Evolutionary conservation across 2,888 invertebrate species (phyloP), one percentile per base, ranked within the genome.

Genomic region (Melanostoma scalare): DNA sequence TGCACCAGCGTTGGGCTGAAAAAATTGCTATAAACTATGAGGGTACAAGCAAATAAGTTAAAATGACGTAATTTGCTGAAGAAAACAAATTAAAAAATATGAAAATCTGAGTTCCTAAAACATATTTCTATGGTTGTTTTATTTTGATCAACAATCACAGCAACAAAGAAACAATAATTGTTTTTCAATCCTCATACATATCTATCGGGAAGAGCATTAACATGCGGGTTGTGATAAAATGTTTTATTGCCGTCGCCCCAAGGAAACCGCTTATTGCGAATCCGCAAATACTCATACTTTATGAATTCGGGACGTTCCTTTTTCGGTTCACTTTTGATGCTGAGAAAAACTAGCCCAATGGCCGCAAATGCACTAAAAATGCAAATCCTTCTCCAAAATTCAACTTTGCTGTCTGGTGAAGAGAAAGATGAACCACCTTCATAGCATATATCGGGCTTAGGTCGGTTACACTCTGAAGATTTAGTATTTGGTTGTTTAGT

Each of bases 131-230:
- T 20, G 20, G 20, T 20, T 20, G 20, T 20, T 20, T 20, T 20
- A 20, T 20, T 20, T 20, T 20, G 20, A 20, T 20, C 20, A 20
- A 20, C 20, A 20, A 20, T 20, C 20, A 20, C 20, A 20, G 1
- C 20, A 20, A 20, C 20, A 20, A 20, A 20, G 20, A 20, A 20
- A 20, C 1, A 20, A 20, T 20, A 20, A 20, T 20, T 20, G 20
- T 20, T 1, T 20, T 38, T 50, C 4, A 63, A 65, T 88, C 87
- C 52, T 89, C 89, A 44, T 88, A 88, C 20, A 20, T 20, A 20
- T 1, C 88, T 88, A 3, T 76, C 86, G 5, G 88, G 87, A 31
- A 88, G 33, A 3, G 88, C 75, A 67, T 88, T 88, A 42, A 58
- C 58, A 4, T 80, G 31, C 0, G 52, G 40, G 60, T 88, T 88